These are phyloP conservation scores for Coremacera marginata DNA, from an alignment of 2,888 invertebrate genomes.

Conservation along the genomic window DNA sequence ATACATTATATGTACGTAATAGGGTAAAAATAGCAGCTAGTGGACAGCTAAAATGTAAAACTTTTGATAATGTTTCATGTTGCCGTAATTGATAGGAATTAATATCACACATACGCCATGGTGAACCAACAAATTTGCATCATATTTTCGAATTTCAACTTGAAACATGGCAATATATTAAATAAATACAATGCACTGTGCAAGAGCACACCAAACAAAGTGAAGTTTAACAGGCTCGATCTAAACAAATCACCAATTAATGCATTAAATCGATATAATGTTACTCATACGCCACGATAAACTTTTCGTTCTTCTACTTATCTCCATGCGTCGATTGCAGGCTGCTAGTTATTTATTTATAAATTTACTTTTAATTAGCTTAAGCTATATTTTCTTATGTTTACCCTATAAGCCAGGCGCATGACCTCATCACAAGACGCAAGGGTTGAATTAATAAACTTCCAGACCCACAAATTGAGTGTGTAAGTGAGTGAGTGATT, in stretches of 20 bases:
- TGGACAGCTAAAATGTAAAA: not conserved
- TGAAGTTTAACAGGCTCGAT: not conserved
- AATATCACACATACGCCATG: too few relatives aligned
- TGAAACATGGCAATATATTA: not conserved
- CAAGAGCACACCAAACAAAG: too few relatives aligned
- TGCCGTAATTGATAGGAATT: not conserved
- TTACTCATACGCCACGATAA: not conserved
- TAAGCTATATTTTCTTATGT: not conserved
- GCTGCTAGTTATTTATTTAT: not conserved
- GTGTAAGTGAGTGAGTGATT: conserved; percentile 14
- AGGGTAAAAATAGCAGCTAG: conserved; percentile 11
- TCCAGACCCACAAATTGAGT: conserved; percentile 39
- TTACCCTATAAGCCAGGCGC: conserved; percentile 49
- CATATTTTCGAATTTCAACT: not conserved
- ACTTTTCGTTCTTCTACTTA: not conserved
- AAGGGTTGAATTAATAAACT: conserved; percentile 45
- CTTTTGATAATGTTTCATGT: not conserved
- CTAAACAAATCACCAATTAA: not conserved
- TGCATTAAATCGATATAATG: not conserved
- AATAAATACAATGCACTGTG: not conserved
- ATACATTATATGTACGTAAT: not conserved
- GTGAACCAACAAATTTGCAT: too few relatives aligned
- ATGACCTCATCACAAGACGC: conserved; percentile 60
- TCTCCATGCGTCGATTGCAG: not conserved
- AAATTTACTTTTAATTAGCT: not conserved